These are phyloP conservation scores for Daphoenositta chrysoptera DNA, from an alignment of 2,113 vertebrate genomes.

Conservation along the genomic window DNA sequence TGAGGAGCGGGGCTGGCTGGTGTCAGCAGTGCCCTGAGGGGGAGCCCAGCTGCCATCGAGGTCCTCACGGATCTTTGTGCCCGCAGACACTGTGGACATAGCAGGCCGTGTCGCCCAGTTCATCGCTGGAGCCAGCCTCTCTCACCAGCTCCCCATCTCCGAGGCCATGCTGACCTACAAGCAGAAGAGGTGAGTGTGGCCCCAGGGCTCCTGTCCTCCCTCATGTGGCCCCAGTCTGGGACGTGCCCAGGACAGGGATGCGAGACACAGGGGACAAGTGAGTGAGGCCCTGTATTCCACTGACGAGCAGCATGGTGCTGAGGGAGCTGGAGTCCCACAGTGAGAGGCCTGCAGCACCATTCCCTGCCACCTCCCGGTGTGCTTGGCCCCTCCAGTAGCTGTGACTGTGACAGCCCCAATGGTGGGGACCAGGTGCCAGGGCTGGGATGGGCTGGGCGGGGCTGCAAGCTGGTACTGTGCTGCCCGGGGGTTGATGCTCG, in stretches of 20 bases:
- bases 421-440: not conserved
- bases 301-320: accelerated
- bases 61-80: not conserved
- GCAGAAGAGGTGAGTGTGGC: conserved; percentile 86
- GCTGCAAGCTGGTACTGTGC: not conserved
- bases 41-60: not conserved
- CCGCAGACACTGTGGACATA: conserved; percentile 79
- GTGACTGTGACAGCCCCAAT: not conserved
- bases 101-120: conserved; percentile 85
- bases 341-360: not conserved
- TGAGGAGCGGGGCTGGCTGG: conserved; percentile 2
- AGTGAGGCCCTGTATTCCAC: not conserved
- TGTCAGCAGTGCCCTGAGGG: not conserved
- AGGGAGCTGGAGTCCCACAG: not conserved
- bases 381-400: not conserved
- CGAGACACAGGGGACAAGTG: not conserved
- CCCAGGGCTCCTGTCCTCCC: accelerated
- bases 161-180: conserved; percentile 99
- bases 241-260: not conserved
- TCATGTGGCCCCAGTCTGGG: accelerated
- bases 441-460: conserved; percentile 24
- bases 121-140: conserved; percentile 89
- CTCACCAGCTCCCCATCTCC: conserved; percentile 95
- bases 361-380: not conserved
- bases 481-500: not conserved